Base-by-base conservation (phyloP, 2,797 vertebrate genomes). In the Gadopsis bispinosus region DNA sequence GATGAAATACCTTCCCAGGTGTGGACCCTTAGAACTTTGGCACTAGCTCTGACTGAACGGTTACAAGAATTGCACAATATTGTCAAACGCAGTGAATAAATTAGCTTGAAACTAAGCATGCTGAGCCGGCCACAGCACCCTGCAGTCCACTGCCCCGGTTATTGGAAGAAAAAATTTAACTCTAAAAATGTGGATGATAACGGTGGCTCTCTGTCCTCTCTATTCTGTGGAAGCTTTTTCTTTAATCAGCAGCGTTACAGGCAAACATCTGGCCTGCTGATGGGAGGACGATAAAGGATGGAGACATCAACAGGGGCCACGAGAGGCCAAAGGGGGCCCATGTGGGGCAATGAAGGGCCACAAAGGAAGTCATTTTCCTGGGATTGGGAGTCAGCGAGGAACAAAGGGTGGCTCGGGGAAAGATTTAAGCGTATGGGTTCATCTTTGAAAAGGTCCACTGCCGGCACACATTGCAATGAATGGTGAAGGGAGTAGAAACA, bases 251-350 rank as follows among this genome's bases (percentile, higher is more conserved):
- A 55, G 75, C 37, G 56, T 79, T 84, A 74, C 75, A 73, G 75
- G 76, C 20, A 67, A 88, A 90, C 89, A 94, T 92, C 89, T 93
- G 92, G 86, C 47, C 70, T 66, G 75, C 77, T 77, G 77, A 76
- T 64, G 51, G 79, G 85, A 88, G 79, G 76, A 81, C 81, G 87
- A 86, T 83, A 68, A 87, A 85, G 83, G 75, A 92, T 91, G 89
- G 89, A 91, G 91, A 91, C 87, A 93, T 91, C 91, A 91, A 83
- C 84, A 69, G 75, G 79, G 89, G 81, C 80, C 81, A 84, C 6
- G 1, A 88, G 76, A 92, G 89, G 89, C 77, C 91, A 91, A 83
- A 88, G 54, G 81, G 80, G 77, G 79, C 35, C 80, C 43, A 69
- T 31, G 80, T 68, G 82, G 71, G 77, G 79, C 73, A 69, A 39